These are phyloP conservation scores for Drosophila prosaltans DNA, from an alignment of 1,140 invertebrate genomes.

Conservation along the genomic window DNA sequence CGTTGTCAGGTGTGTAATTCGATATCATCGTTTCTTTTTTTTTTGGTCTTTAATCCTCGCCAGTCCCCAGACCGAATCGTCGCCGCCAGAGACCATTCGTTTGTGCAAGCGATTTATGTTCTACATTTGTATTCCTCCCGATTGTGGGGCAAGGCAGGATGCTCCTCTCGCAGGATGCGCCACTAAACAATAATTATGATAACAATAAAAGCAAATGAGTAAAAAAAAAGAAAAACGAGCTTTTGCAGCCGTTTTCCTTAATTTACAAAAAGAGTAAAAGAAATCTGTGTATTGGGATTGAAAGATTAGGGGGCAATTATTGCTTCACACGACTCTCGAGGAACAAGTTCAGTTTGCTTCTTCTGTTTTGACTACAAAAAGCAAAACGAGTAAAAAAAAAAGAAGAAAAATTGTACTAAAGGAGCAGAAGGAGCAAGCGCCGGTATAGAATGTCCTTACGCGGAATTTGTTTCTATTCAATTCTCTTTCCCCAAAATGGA, in stretches of 20 bases:
- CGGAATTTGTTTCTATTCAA: slow-evolving; percentile 38
- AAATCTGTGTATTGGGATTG: not conserved
- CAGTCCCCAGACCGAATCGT: slow-evolving; percentile 53
- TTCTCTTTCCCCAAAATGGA: not conserved
- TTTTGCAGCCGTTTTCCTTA: slow-evolving; percentile 31
- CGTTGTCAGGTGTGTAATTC: slow-evolving; percentile 83
- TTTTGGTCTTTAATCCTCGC: slow-evolving; percentile 76
- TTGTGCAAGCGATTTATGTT: slow-evolving; percentile 82
- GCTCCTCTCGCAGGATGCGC: slow-evolving; percentile 63
- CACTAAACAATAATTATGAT: slow-evolving; percentile 81
- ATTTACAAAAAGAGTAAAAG: slow-evolving; percentile 21
- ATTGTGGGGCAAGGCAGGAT: slow-evolving; percentile 38
- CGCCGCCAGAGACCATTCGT: slow-evolving; percentile 51
- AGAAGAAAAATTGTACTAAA: slow-evolving; percentile 12
- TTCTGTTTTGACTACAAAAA: slow-evolving; percentile 53
- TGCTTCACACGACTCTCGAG: slow-evolving; percentile 63
- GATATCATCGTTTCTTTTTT: slow-evolving; percentile 60
- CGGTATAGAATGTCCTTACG: slow-evolving; percentile 76
- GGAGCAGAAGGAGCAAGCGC: slow-evolving; percentile 50
- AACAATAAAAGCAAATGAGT: slow-evolving; percentile 62
- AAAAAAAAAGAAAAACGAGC: slow-evolving; percentile 17
- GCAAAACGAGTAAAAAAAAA: slow-evolving; percentile 34
- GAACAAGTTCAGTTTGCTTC: slow-evolving; percentile 18
- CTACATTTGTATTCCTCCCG: slow-evolving; percentile 67
- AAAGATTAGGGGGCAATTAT: slow-evolving; percentile 77